Percentiles rank a stretch among this genome's conserved stretches.
These are phyloP conservation scores for Philereme vetulata DNA, from an alignment of 2,888 invertebrate genomes.

Conservation along the genomic window DNA sequence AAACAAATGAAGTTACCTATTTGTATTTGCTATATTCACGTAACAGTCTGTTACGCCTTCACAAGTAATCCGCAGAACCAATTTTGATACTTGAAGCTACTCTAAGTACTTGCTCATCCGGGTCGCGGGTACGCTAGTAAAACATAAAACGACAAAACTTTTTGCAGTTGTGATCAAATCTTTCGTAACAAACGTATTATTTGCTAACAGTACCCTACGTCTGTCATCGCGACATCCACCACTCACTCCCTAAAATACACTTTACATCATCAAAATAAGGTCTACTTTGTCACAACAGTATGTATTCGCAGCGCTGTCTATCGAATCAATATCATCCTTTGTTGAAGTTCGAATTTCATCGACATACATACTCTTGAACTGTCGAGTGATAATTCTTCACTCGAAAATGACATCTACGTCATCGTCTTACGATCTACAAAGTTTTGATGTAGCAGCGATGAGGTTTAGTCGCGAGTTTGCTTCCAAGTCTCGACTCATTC, in stretches of 20 bases:
- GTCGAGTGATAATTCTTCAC: constrained; percentile 16
- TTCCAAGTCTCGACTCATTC: constrained; percentile 38
- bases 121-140: too few relatives aligned
- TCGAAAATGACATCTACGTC: constrained; percentile 37
- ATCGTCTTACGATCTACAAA: constrained; percentile 18
- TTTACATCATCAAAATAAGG: constrained; percentile 13
- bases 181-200: constrained; percentile 37
- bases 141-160: constrained; percentile 21
- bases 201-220: constrained; percentile 42
- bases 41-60: too few relatives aligned
- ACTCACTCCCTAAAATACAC: constrained; percentile 24
- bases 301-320: constrained; percentile 31
- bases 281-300: constrained; percentile 21
- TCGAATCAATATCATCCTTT: constrained; percentile 43
- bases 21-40: too few relatives aligned
- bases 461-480: constrained; percentile 17
- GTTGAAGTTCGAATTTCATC: constrained; percentile 40
- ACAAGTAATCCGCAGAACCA: too few relatives aligned
- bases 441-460: constrained; percentile 14
- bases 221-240: constrained; percentile 42
- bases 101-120: too few relatives aligned
- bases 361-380: constrained; percentile 33
- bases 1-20: too few relatives aligned
- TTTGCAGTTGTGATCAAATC: constrained; percentile 29
- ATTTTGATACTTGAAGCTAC: too few relatives aligned